Base-by-base conservation (phyloP, 2,888 invertebrate genomes). In the Lycophotia porphyrea region DNA sequence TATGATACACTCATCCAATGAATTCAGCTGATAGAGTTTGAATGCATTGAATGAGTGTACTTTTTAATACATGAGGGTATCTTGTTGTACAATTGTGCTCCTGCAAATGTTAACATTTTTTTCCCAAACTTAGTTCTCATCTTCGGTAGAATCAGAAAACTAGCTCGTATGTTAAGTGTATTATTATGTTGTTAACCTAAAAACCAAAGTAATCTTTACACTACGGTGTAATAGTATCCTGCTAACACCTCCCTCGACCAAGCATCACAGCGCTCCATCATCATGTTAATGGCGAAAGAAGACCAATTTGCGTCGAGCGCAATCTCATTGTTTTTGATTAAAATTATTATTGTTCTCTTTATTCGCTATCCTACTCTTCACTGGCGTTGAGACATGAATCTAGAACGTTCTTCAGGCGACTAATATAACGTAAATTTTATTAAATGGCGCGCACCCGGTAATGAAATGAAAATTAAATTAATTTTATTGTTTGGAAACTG, bases 271-370 rank as follows among this genome's bases (percentile, higher is more conserved):
- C 89, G 88, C 90, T 94, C 90, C 93, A 93, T 94, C 93, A 92
- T 93, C 91, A 93, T 91, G 93, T 92, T 94, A 93, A 94, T 92
- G 90, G 91, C 90, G 88, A 92, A 93, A 94, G 93, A 93, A 93
- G 93, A 93, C 93, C 93, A 93, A 94, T 95, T 94, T 94, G 91
- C 91, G 92, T 93, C 93, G 91, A 92, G 93, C 90, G 90, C 93
- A 93, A 94, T 93, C 93, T 94, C 94, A 95, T 95, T 95, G 94
- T 94, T 94, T 95, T 93, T 95, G 95, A 95, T 95, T 95, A 94
- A 95, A 95, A 95, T 95, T 93, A 94, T 95, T 94, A 94, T 94
- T 93, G 93, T 93, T 91, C 90, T 88, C 90, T 90, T 93, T 92
- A 92, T 91, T 91, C 88, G 78, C 78, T 79, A 80, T 81, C 86